phyloP scores from a whole-genome alignment of 2,113 vertebrate species.

The Synodontis membranacea region DNA sequence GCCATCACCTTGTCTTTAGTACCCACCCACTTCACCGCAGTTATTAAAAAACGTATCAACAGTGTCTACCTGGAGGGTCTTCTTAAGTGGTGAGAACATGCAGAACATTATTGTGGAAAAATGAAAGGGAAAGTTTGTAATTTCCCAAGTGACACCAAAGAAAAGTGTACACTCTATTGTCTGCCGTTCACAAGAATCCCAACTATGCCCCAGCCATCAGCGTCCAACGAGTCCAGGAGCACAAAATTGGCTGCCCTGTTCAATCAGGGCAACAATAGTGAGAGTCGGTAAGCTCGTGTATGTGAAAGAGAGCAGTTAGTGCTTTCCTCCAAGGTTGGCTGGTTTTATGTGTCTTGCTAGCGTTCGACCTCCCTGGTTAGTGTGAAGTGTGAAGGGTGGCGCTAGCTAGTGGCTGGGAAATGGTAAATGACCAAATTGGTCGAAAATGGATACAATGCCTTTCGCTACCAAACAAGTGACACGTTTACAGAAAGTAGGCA shows the following conservation, averaged over 20 bases:
- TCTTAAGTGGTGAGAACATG: constrained; percentile 81
- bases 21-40: constrained; percentile 74
- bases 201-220: neutral
- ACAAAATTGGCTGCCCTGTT: neutral
- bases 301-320: neutral
- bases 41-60: constrained; percentile 70
- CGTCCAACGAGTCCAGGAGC: neutral
- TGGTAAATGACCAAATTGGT: neutral
- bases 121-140: neutral
- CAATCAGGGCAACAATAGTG: neutral
- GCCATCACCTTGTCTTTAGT: constrained; percentile 87
- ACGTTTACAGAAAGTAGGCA: neutral
- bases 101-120: neutral
- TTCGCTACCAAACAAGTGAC: neutral
- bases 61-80: constrained; percentile 77
- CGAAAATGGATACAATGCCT: neutral
- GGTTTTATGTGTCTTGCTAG: neutral
- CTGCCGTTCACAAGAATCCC: neutral
- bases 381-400: neutral
- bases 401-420: neutral
- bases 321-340: neutral
- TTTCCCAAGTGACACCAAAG: neutral
- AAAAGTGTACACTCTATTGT: neutral
- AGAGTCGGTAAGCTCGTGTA: neutral
- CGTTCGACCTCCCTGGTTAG: neutral